A percentile compares a stretch with the other conserved stretches of the same genome.
Evolutionary conservation across 1,140 invertebrate species (phyloP).

Genomic region (Ceratina japonica): DNA sequence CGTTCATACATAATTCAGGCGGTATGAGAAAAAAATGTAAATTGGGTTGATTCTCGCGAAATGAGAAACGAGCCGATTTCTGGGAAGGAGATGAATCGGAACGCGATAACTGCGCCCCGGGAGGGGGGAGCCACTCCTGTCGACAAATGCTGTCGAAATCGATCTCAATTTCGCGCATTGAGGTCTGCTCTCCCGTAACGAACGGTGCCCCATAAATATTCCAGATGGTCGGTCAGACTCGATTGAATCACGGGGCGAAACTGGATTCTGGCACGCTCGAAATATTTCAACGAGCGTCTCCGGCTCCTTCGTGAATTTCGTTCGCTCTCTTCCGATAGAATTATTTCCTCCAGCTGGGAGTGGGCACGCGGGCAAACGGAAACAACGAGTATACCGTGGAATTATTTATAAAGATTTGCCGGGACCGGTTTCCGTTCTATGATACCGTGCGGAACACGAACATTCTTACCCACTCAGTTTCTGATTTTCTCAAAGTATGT

Average conservation of each 20-base stretch:
- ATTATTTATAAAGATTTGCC: background rate
- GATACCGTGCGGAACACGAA: too few relatives aligned
- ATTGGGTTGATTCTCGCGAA: too few relatives aligned
- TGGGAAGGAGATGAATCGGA: background rate
- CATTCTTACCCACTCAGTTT: too few relatives aligned
- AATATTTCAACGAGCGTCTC: conserved; percentile 10
- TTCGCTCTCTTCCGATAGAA: background rate
- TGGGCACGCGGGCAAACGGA: background rate
- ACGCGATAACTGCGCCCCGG: background rate
- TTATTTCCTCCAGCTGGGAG: background rate
- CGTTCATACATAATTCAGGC: too few relatives aligned
- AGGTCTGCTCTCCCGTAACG: conserved; percentile 1
- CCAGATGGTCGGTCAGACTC: conserved; percentile 21
- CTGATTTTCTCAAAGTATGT: too few relatives aligned
- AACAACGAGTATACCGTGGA: background rate
- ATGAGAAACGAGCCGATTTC: too few relatives aligned
- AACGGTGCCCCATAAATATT: conserved; percentile 39
- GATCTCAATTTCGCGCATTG: conserved; percentile 35
- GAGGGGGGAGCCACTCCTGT: background rate
- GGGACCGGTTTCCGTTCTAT: too few relatives aligned
- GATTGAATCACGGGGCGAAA: conserved; percentile 6
- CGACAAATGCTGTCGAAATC: conserved; percentile 18
- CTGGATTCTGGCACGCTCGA: background rate
- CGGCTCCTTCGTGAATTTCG: background rate
- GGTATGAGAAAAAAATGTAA: too few relatives aligned